Evolutionary conservation across 2,113 vertebrate species (phyloP).

Genomic region (Corydoras sp.): DNA sequence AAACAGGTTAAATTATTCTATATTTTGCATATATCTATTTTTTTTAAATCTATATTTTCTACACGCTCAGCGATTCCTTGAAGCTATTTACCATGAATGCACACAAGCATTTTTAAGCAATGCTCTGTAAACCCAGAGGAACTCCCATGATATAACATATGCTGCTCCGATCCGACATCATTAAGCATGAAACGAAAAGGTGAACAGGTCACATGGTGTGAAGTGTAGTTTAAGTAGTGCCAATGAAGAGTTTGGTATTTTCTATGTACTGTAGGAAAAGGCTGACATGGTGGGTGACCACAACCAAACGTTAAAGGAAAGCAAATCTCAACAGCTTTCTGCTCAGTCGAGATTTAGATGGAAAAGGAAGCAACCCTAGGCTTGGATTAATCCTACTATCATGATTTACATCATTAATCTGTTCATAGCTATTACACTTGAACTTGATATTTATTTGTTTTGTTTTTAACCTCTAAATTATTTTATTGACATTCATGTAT

Average conservation of each 20-base stretch:
- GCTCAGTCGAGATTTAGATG: conserved; percentile 40
- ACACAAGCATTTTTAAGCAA: conserved; percentile 48
- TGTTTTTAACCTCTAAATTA: conserved; percentile 85
- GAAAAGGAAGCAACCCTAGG: conserved; percentile 49
- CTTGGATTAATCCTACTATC: conserved; percentile 45
- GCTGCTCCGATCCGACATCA: conserved; percentile 38
- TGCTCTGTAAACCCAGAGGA: conserved; percentile 42
- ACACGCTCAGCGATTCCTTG: conserved; percentile 54
- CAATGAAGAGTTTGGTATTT: conserved; percentile 44
- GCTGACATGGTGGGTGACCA: conserved; percentile 19
- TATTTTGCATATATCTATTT: conserved; percentile 40
- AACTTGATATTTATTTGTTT: conserved; percentile 93
- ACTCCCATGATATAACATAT: conserved; percentile 38
- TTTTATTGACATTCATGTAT: conserved; percentile 75
- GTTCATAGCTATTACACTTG: conserved; percentile 60
- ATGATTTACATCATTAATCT: conserved; percentile 54
- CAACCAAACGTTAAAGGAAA: conserved; percentile 26
- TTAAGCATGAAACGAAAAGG: conserved; percentile 31
- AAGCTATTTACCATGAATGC: conserved; percentile 58
- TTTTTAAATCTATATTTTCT: conserved; percentile 47
- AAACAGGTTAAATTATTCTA: conserved; percentile 50
- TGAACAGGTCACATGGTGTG: conserved; percentile 2
- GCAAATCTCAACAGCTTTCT: conserved; percentile 28
- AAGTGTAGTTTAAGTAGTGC: conserved; percentile 35
- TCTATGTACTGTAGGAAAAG: conserved; percentile 43